Evolutionary conservation across 2,888 invertebrate species (phyloP).

Genomic region (Oscheius myriophilus): DNA sequence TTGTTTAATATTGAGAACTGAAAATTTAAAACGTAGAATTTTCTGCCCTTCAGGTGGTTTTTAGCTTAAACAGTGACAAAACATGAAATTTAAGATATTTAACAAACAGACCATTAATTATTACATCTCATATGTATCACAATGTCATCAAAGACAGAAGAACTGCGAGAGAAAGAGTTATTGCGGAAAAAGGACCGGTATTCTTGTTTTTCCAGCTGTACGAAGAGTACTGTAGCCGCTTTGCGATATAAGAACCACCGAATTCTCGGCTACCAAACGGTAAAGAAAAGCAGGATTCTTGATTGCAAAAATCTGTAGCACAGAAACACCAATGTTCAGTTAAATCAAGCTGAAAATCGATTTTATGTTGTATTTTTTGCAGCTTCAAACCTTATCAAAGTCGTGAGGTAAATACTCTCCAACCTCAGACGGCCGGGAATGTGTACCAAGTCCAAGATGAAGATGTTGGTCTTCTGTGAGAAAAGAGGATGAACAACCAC

Average conservation of each 20-base stretch:
- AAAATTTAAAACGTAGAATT: too few relatives aligned
- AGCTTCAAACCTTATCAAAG: slow-evolving; percentile 58
- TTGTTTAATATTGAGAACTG: too few relatives aligned
- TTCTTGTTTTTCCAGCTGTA: slow-evolving; percentile 49
- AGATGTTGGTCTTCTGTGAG: slow-evolving; percentile 65
- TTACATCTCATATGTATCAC: slow-evolving; percentile 25
- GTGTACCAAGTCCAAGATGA: slow-evolving; percentile 58
- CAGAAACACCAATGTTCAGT: slow-evolving; percentile 68
- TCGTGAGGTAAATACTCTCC: slow-evolving; percentile 61
- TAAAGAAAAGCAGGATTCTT: slow-evolving; percentile 42
- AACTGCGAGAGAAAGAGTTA: not conserved
- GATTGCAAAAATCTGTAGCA: slow-evolving; percentile 63
- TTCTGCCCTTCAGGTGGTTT: too few relatives aligned
- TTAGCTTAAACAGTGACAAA: too few relatives aligned
- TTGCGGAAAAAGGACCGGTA: slow-evolving; percentile 31
- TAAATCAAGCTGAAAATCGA: slow-evolving; percentile 55
- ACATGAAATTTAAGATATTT: too few relatives aligned
- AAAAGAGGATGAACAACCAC: slow-evolving; percentile 62
- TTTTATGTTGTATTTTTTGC: not conserved
- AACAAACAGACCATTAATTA: slow-evolving; percentile 5
- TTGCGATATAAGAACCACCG: slow-evolving; percentile 48
- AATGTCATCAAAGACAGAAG: slow-evolving; percentile 18
- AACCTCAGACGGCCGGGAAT: slow-evolving; percentile 55
- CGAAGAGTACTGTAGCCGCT: slow-evolving; percentile 49
- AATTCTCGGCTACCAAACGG: slow-evolving; percentile 50